Conservation (phyloP, 2,888 invertebrate genomes). For the Limenitis camilla region DNA sequence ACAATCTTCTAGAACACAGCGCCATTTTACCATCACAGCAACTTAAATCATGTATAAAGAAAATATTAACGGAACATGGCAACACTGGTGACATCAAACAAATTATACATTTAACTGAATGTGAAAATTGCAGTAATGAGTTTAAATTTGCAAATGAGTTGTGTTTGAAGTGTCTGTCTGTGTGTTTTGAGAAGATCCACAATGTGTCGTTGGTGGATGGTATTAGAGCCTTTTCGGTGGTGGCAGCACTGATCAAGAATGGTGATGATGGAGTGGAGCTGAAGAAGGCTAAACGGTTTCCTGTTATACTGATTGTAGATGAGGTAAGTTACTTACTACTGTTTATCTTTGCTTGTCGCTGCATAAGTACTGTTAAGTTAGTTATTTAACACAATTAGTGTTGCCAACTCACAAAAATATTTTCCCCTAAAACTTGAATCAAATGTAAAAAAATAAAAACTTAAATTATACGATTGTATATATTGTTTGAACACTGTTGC, state of each 20-base stretch:
- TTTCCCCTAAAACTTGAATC: no score
- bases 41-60: constrained; percentile 51
- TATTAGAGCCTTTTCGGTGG: constrained; percentile 55
- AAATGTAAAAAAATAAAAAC: no score
- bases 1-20: constrained; percentile 54
- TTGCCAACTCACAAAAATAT: no score
- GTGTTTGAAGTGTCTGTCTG: constrained; percentile 54
- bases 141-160: constrained; percentile 46
- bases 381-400: neutral
- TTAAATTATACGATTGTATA: no score
- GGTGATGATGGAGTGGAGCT: constrained; percentile 50
- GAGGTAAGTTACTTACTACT: constrained; percentile 60
- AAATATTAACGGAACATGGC: constrained; percentile 56
- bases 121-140: constrained; percentile 41
- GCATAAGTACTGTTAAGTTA: neutral
- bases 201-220: constrained; percentile 53
- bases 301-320: constrained; percentile 80
- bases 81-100: constrained; percentile 42
- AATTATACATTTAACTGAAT: constrained; percentile 32
- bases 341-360: neutral
- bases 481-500: no score
- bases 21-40: constrained; percentile 47
- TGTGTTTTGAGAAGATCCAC: constrained; percentile 50
- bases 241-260: constrained; percentile 51
- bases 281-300: constrained; percentile 68